Conservation (phyloP, 2,888 invertebrate genomes). For the Agrilus biguttatus region DNA sequence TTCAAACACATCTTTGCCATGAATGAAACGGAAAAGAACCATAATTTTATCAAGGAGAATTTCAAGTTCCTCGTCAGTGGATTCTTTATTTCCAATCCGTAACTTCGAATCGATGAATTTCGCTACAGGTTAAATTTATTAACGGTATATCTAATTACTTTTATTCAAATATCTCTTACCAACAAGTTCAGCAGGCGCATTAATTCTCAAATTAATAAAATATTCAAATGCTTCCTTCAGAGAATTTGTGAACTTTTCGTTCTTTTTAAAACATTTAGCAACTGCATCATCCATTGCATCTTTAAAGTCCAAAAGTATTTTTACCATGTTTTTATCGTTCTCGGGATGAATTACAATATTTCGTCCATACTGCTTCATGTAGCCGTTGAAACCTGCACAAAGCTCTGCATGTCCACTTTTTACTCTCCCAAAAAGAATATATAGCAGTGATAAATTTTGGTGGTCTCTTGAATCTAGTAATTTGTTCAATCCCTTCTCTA, state of each 20-base stretch:
- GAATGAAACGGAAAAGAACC: slow-evolving; percentile 94
- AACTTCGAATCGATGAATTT: slow-evolving; percentile 95
- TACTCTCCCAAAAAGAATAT: slow-evolving; percentile 70
- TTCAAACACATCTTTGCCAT: slow-evolving; percentile 98
- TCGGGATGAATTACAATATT: slow-evolving; percentile 88
- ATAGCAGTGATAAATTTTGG: slow-evolving; percentile 71
- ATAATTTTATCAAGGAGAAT: slow-evolving; percentile 89
- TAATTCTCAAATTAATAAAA: slow-evolving; percentile 90
- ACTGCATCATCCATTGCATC: slow-evolving; percentile 89
- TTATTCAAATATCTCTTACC: no score
- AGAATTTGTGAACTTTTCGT: slow-evolving; percentile 83
- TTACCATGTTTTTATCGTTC: slow-evolving; percentile 86
- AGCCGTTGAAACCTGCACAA: slow-evolving; percentile 73
- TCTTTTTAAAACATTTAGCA: slow-evolving; percentile 69
- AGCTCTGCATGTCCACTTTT: slow-evolving; percentile 76
- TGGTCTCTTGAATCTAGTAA: slow-evolving; percentile 78
- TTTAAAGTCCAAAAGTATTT: slow-evolving; percentile 87
- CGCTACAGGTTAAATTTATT: slow-evolving; percentile 39
- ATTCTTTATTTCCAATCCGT: slow-evolving; percentile 65
- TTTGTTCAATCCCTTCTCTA: slow-evolving; percentile 78
- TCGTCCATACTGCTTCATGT: slow-evolving; percentile 87
- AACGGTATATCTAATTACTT: no score
- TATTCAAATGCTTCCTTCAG: slow-evolving; percentile 89
- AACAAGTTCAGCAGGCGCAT: slow-evolving; percentile 89
- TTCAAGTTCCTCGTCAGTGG: slow-evolving; percentile 92